Evolutionary conservation across 1,140 invertebrate genomes (phyloP), one percentile per base, ranked within the genome.

Genomic region (Cyclina sinensis): DNA sequence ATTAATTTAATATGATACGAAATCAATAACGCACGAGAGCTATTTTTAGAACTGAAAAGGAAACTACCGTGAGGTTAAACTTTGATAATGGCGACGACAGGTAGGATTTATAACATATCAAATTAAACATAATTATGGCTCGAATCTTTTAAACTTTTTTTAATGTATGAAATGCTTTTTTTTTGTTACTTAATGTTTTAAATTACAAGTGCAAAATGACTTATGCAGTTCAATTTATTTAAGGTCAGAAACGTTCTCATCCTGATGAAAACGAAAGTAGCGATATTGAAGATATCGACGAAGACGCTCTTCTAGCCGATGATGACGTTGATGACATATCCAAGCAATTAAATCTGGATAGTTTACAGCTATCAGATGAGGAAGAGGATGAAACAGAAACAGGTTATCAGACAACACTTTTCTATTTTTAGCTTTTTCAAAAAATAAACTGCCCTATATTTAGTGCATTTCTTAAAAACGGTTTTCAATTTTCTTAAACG

Each of bases 161-260:
- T n/a, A n/a, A n/a, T n/a, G n/a, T n/a, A n/a, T n/a, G n/a, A n/a
- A n/a, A n/a, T n/a, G n/a, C n/a, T n/a, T n/a, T n/a, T n/a, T n/a
- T n/a, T n/a, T n/a, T n/a, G n/a, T n/a, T n/a, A n/a, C n/a, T n/a
- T n/a, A n/a, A n/a, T n/a, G n/a, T n/a, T n/a, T n/a, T n/a, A n/a
- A n/a, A n/a, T n/a, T n/a, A n/a, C n/a, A n/a, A n/a, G n/a, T n/a
- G n/a, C n/a, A n/a, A n/a, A n/a, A n/a, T n/a, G n/a, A n/a, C n/a
- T n/a, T n/a, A n/a, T n/a, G n/a, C n/a, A n/a, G n/a, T n/a, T n/a
- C n/a, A n/a, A n/a, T n/a, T n/a, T n/a, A n/a, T n/a, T n/a, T 9
- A 65, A 65, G 62, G 62, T 2, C 62, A 65, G 18, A 65, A 65
- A 65, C 12, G 62, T 30, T 65, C 62, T 65, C 30, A 32, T 30